Conservation (phyloP, 1,140 invertebrate genomes). For the Lycorma delicatula region DNA sequence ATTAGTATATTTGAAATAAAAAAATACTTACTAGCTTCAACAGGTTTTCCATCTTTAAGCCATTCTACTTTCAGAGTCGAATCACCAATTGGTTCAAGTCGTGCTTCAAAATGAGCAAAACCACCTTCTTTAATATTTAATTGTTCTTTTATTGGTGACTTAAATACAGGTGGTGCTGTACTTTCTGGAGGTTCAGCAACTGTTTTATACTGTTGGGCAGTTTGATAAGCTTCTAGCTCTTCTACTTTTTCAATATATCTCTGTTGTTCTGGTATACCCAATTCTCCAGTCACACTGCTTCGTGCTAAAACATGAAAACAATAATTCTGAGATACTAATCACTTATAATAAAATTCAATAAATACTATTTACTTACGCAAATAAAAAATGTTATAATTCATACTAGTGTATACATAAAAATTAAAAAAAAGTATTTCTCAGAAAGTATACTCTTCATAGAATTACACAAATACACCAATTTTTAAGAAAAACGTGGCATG, state of each 20-base stretch:
- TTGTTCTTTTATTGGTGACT: constrained; percentile 85
- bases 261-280: constrained; percentile 86
- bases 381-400: too few relatives aligned
- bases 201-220: constrained; percentile 60
- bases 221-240: constrained; percentile 84
- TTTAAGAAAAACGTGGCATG: too few relatives aligned
- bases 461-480: too few relatives aligned
- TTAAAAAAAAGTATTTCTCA: too few relatives aligned
- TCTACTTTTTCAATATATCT: constrained; percentile 88
- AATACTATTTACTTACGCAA: too few relatives aligned
- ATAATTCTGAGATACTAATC: constrained; percentile 45
- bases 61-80: constrained; percentile 87
- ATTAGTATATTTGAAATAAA: too few relatives aligned
- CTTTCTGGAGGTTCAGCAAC: constrained; percentile 69
- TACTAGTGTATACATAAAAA: too few relatives aligned
- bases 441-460: too few relatives aligned
- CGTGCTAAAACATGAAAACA: constrained; percentile 64
- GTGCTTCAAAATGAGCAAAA: constrained; percentile 92
- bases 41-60: constrained; percentile 84
- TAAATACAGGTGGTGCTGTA: constrained; percentile 77
- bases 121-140: constrained; percentile 81
- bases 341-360: neutral
- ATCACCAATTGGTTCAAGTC: constrained; percentile 88
- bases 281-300: constrained; percentile 71
- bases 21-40: constrained; percentile 66